These are phyloP conservation scores for Spodoptera litura DNA, from an alignment of 1,140 invertebrate genomes.

Conservation along the genomic window DNA sequence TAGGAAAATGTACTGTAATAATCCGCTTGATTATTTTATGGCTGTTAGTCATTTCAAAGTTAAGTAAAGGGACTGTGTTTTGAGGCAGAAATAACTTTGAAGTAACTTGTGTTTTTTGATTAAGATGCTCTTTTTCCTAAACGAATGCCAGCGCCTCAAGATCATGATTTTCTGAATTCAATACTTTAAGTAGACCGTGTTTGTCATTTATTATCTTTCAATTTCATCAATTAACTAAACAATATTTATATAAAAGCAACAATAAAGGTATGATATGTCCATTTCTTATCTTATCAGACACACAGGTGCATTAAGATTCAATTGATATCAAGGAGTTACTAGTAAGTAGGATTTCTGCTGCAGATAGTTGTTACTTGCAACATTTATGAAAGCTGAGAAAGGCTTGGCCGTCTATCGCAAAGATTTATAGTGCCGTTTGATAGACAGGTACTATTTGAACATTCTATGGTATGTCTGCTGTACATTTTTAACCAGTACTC, in stretches of 20 bases:
- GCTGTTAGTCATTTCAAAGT: neutral
- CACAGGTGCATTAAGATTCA: conserved; percentile 7
- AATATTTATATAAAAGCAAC: neutral
- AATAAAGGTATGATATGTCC: neutral
- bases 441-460: neutral
- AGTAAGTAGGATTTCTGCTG: neutral
- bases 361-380: neutral
- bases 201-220: no score
- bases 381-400: conserved; percentile 24
- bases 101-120: no score
- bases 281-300: neutral
- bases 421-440: neutral
- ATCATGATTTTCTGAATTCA: no score
- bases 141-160: no score
- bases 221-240: no score
- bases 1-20: conserved; percentile 4
- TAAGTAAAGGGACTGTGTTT: no score
- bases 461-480: no score
- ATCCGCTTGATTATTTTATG: neutral
- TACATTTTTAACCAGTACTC: no score
- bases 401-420: neutral
- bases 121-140: no score
- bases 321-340: neutral
- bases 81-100: no score
- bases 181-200: no score